Base-by-base conservation (phyloP, 2,888 invertebrate genomes). In the Esperia sulphurella region DNA sequence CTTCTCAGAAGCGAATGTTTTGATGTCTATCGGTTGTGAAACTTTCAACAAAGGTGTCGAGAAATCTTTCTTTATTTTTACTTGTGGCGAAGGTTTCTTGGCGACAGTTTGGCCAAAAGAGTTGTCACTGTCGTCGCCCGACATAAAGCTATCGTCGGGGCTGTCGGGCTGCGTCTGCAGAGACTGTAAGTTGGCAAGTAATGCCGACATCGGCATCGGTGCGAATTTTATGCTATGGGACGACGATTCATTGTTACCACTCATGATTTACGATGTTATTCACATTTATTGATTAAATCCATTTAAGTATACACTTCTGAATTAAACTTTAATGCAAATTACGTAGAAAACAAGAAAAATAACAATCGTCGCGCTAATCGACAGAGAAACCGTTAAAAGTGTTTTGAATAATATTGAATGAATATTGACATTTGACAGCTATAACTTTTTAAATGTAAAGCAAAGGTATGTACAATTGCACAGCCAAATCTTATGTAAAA, bases 201-300 rank as follows among this genome's bases (percentile, higher is more conserved):
- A 74, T 48, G 75, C 83, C 49, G 88, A 83, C 76, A 90, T 82
- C 10, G 89, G 87, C 83, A 89, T 81, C 10, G 90, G 89, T 37
- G 78, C 73, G 54, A 86, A 87, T 55, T 88, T 88, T 46, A 79
- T 76, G 62, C 85, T 84, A 54, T 83, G 87, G 3, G 86, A 75
- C 28, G 83, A 79, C 1, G 82, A 63, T 71, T 87, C 86, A 29
- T 75, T 70, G 52, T 85, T 82, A 42, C 70, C 74, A 65, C 70
- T 81, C 85, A 84, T 85, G 52, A 43, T 71, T 57, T 21, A 49
- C 30, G 8, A 30, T 46, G 41, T 13, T 38, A 30, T 42, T 41
- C 14, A 43, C 47, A 43, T 39, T 60, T 38, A 46, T 43, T 39
- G 48, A 51, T 31, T 30, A 29, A 21, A 38, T 33, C 29, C 10